A percentile compares a stretch with the other conserved stretches of the same genome.
These are phyloP conservation scores for Opisthograptis luteolata DNA, from an alignment of 2,888 invertebrate genomes.

Conservation along the genomic window DNA sequence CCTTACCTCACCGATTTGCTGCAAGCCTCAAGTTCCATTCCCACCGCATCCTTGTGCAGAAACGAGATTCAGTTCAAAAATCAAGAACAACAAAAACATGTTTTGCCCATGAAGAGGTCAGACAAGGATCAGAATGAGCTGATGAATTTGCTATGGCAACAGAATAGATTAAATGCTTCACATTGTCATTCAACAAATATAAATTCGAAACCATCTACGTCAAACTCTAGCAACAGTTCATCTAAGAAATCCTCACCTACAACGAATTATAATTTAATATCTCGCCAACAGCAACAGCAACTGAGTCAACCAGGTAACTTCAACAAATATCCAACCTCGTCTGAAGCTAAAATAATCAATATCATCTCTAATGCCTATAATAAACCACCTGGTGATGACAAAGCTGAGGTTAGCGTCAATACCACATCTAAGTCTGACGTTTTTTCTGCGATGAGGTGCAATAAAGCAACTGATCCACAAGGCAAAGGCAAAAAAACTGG, in stretches of 20 bases:
- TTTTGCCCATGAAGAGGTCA: conserved; percentile 27
- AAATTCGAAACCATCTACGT: conserved; percentile 9
- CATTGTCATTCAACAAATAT: neutral
- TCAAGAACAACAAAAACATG: neutral
- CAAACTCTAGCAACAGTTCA: neutral
- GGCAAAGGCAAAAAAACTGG: conserved; percentile 23
- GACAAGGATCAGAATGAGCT: conserved; percentile 67
- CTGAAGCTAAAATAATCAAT: conserved; percentile 28
- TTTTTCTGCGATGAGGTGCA: conserved; percentile 1
- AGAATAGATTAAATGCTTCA: conserved; percentile 50
- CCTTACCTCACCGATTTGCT: conserved; percentile 12
- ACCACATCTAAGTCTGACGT: conserved; percentile 3
- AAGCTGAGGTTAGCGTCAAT: neutral
- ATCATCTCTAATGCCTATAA: conserved; percentile 30
- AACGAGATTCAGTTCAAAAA: neutral
- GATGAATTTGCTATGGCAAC: conserved; percentile 56
- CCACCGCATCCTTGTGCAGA: neutral
- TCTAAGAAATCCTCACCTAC: neutral
- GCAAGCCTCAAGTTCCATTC: neutral
- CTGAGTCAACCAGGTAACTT: neutral
- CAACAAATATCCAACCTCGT: neutral
- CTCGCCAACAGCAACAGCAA: conserved; percentile 1
- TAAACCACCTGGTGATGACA: conserved; percentile 18
- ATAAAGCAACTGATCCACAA: conserved; percentile 5
- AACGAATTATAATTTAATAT: neutral